Percentiles rank a stretch among this genome's conserved stretches.
Evolutionary conservation across 92 coral and sea anemone genomes (phyloP).

Genomic region (Porites cylindrica): DNA sequence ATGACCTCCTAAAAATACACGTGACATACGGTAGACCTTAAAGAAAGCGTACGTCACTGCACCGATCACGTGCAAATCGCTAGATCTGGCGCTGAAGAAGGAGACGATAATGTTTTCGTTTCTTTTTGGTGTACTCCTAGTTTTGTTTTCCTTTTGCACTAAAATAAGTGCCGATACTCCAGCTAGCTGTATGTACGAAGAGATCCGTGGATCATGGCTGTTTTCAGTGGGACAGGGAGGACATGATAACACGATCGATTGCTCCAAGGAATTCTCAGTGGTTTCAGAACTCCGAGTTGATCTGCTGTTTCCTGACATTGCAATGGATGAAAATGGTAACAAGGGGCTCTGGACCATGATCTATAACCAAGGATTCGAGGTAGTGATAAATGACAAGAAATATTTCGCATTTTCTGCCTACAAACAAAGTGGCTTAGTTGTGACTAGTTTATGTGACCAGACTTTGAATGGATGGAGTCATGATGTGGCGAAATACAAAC

Average conservation of each 20-base stretch:
- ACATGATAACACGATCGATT: constrained; percentile 63
- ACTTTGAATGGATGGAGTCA: constrained; percentile 81
- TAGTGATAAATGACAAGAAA: constrained; percentile 56
- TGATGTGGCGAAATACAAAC: constrained; percentile 45
- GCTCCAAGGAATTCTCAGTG: constrained; percentile 48
- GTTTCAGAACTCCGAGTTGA: constrained; percentile 47
- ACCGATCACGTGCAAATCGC: too few relatives aligned
- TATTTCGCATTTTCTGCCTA: constrained; percentile 77
- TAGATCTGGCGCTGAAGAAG: too few relatives aligned
- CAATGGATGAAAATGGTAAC: constrained; percentile 62
- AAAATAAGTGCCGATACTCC: constrained; percentile 24
- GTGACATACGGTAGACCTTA: too few relatives aligned
- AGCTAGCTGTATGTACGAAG: constrained; percentile 80
- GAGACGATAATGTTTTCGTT: not conserved
- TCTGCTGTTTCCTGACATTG: constrained; percentile 75
- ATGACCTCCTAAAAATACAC: too few relatives aligned
- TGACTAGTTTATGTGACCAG: constrained; percentile 66
- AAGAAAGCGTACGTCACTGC: too few relatives aligned
- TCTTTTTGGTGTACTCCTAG: not conserved
- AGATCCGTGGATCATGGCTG: constrained; percentile 69
- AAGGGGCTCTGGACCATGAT: constrained; percentile 82
- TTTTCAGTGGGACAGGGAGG: constrained; percentile 58
- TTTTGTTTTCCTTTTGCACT: too few relatives aligned
- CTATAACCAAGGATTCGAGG: constrained; percentile 84
- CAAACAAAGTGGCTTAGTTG: constrained; percentile 29